Evolutionary conservation across 2,113 vertebrate species (phyloP), one percentile per base, ranked within the genome.

Genomic region (Takifugu flavidus): DNA sequence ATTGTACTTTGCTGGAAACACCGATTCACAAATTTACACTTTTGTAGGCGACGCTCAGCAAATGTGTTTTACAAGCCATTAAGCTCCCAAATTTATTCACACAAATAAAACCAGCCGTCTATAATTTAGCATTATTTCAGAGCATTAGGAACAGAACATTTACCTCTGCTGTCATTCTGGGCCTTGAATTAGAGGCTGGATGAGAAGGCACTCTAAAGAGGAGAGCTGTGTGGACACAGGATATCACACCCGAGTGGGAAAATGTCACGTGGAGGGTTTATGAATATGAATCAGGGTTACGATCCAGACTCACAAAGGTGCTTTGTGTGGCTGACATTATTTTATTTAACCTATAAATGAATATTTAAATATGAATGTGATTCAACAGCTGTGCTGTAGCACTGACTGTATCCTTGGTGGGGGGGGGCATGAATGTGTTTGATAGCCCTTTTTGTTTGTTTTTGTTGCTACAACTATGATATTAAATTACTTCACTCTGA

Each of bases 1-100:
- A 77, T 83, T 82, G 64, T 77, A 65, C 81, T 74, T 76, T 43
- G 62, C 65, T 49, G 56, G 79, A 80, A 73, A 79, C 79, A 80
- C 66, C 54, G 49, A 75, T 79, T 80, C 64, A 14, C 70, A 62
- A 70, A 49, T 62, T 61, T 60, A 77, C 26, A 34, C 52, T 86
- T 80, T 86, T 86, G 85, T 83, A 84, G 77, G 79, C 82, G 77
- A 62, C n/a, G 54, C 62, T 62, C 71, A 62, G 82, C 79, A 87
- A 20, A 87, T 78, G 76, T 77, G 83, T 86, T 89, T 88, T 85
- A 86, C 85, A 89, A 89, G 80, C 83, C 84, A 88, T 87, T 88
- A 86, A 74, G 72, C 79, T 65, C 69, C 53, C 59, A 87, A 84
- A 88, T 87, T 62, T 86, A 86, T 79, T 88, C 82, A 85, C 75